Base-by-base conservation (phyloP, 2,888 invertebrate species). In the Hyposoter dolosus region DNA sequence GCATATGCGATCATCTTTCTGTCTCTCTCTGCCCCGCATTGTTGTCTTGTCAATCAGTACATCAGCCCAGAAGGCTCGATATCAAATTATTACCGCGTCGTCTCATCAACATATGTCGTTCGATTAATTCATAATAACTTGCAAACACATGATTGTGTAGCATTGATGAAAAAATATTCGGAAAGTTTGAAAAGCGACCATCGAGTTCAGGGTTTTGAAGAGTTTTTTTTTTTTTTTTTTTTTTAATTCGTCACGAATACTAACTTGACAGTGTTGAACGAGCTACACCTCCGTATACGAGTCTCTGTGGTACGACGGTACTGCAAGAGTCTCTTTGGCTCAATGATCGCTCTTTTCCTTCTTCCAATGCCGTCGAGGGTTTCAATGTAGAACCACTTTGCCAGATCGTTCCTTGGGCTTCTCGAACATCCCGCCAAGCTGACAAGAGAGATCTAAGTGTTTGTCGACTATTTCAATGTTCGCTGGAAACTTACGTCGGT, bases 401-500 rank as follows among this genome's bases (percentile, higher is more conserved):
- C 43, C 69, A 53, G 69, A 77, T 77, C 76, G 76, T 71, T 82
- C 47, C 81, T 65, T 60, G 19, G 60, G 69, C 50, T 82, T 82
- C 82, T 72, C 77, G 65, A 82, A 71, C 71, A 77, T 82, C 77
- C 69, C 71, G 65, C 65, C 50, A 68, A 35, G 60, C 71, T 65
- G 71, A 71, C 82, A 63, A 63, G 65, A 77, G n/a, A 66, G 47
- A 50, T n/a, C 50, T 12, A 56, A 77, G 82, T 82, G 77, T 82
- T 82, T 77, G 82, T 65, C 77, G 69, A 82, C 76, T 63, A 82
- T 82, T 82, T 77, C 76, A 71, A 82, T 77, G 63, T 69, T 76
- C 82, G 19, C 74, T n/a, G 45, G 19, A 23, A 60, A 66, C 65
- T 43, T 43, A 35, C 50, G 65, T 77, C 66, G 65, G 19, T 66